Conservation (phyloP, 2,797 vertebrate species). For the Girardinus metallicus region DNA sequence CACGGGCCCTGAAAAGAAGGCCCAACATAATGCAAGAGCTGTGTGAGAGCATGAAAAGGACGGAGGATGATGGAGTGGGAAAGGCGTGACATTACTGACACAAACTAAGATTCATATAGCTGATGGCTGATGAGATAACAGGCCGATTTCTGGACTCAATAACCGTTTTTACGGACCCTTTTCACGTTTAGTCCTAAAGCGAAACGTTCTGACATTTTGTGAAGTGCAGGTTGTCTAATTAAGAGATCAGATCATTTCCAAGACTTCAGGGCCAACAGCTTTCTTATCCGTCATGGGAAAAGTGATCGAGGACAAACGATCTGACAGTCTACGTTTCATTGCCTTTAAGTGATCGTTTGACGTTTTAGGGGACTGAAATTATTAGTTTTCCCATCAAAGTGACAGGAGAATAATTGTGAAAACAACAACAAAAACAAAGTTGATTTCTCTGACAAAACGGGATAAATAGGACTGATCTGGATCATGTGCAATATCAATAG, state of each 20-base stretch:
- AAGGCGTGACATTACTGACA: slow-evolving; percentile 3
- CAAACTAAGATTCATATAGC: neutral
- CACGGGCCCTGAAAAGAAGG: slow-evolving; percentile 19
- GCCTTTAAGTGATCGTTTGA: slow-evolving; percentile 4
- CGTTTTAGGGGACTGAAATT: neutral
- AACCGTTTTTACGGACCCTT: neutral
- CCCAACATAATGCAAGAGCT: slow-evolving; percentile 27
- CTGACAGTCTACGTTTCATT: neutral
- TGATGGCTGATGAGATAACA: neutral
- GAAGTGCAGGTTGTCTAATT: neutral
- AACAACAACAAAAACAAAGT: neutral
- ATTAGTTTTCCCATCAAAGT: neutral
- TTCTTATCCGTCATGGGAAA: slow-evolving; percentile 7
- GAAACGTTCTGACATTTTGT: neutral
- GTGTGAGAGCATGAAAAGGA: slow-evolving; percentile 18
- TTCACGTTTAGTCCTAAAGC: neutral
- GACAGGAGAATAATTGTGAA: neutral
- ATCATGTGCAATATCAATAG: neutral
- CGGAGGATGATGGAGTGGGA: slow-evolving; percentile 2
- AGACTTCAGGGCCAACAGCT: neutral
- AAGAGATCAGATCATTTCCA: neutral
- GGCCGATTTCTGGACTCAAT: neutral
- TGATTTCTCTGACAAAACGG: neutral
- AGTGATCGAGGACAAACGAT: slow-evolving; percentile 9
- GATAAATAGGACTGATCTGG: neutral